Evolutionary conservation across 2,797 vertebrate species (phyloP).

Genomic region (Nyctalus aviator): DNA sequence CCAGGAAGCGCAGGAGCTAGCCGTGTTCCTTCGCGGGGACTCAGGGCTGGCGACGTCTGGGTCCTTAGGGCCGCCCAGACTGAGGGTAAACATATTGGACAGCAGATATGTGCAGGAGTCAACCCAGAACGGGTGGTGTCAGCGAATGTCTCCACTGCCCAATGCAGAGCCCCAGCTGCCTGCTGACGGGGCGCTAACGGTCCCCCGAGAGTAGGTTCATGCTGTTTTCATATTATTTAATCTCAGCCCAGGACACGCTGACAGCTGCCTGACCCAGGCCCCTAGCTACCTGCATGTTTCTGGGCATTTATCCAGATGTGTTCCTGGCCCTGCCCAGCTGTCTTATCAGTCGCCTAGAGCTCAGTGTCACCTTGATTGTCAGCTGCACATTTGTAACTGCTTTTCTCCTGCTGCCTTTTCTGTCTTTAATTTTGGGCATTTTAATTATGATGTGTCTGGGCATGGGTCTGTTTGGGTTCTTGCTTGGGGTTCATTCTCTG

Average conservation of each 20-base stretch:
- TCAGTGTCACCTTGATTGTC: background rate
- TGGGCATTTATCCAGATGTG: background rate
- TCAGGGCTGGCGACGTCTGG: background rate
- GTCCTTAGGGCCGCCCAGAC: background rate
- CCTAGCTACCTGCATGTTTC: background rate
- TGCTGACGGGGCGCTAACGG: background rate
- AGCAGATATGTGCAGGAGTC: background rate
- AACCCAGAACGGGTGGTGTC: background rate
- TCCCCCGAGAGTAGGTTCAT: background rate
- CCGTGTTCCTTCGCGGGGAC: rapidly evolving
- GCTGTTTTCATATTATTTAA: background rate
- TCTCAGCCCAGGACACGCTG: background rate
- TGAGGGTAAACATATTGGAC: background rate
- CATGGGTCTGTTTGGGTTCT: no score
- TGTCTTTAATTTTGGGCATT: no score
- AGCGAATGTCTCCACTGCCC: background rate
- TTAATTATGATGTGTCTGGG: no score
- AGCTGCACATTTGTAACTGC: background rate
- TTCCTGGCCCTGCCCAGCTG: background rate
- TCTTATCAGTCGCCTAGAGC: background rate
- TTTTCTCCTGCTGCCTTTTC: no score
- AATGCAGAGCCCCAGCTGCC: rapidly evolving
- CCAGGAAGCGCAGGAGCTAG: background rate
- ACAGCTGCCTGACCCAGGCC: background rate
- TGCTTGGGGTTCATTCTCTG: no score